Conservation (phyloP, 2,113 vertebrate species). For the Oryzias javanicus region DNA sequence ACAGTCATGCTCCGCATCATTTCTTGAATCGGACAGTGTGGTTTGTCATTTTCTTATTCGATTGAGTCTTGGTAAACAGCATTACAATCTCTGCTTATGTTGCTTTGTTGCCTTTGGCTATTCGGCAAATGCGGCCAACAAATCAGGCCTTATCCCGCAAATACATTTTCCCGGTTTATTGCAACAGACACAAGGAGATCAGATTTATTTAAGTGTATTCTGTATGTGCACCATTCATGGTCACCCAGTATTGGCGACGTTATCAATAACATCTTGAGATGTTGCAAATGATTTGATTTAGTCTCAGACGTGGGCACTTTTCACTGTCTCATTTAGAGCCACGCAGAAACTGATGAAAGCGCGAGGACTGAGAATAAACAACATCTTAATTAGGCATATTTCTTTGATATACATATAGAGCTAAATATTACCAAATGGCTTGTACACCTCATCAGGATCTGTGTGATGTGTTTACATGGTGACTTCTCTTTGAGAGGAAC, state of each 20-base stretch:
- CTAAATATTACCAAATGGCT: conserved; percentile 36
- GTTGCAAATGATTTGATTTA: conserved; percentile 19
- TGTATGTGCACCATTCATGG: conserved; percentile 32
- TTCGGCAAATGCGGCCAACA: conserved; percentile 66
- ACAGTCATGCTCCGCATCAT: conserved; percentile 67
- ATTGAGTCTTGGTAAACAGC: conserved; percentile 68
- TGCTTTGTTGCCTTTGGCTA: conserved; percentile 70
- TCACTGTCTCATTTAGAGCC: conserved; percentile 25
- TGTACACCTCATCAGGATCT: conserved; percentile 40
- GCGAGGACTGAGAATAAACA: conserved; percentile 18
- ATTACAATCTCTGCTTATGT: conserved; percentile 70
- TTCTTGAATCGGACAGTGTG: conserved; percentile 69
- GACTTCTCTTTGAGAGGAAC: conserved; percentile 65
- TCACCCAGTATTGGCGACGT: conserved; percentile 35
- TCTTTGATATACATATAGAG: conserved; percentile 43
- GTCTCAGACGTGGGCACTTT: conserved; percentile 7
- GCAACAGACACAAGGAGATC: conserved; percentile 52
- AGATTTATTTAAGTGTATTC: conserved; percentile 58
- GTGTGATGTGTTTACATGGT: conserved; percentile 60
- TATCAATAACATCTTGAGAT: conserved; percentile 11
- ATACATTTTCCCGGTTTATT: conserved; percentile 60
- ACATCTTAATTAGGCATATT: conserved; percentile 46
- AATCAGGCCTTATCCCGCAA: conserved; percentile 71
- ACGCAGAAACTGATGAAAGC: conserved; percentile 26
- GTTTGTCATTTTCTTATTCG: conserved; percentile 77